Evolutionary conservation across 2,113 vertebrate species (phyloP).

Genomic region (Ploceus nigricollis): DNA sequence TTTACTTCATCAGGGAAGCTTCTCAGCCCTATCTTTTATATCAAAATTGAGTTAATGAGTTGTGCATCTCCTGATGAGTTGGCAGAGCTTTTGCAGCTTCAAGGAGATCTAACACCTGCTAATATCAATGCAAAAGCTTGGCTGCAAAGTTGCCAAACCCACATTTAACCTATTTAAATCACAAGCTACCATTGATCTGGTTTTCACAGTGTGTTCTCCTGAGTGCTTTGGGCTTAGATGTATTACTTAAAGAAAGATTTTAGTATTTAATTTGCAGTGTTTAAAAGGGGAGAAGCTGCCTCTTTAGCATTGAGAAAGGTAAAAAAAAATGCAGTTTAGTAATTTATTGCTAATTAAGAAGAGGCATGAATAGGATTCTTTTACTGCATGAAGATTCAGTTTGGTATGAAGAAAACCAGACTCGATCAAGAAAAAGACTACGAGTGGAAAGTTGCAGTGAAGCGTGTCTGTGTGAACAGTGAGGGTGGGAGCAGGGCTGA

Average conservation of each 20-base stretch:
- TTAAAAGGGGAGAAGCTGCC: not conserved
- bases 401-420: not conserved
- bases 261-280: not conserved
- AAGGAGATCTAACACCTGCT: not conserved
- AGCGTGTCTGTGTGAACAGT: accelerated
- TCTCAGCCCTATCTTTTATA: not conserved
- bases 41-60: not conserved
- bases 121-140: not conserved
- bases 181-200: not conserved
- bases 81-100: not conserved
- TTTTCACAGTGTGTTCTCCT: not conserved
- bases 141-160: not conserved
- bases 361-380: not conserved
- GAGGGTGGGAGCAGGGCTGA: not conserved
- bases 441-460: not conserved
- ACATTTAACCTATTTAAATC: not conserved
- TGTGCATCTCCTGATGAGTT: not conserved
- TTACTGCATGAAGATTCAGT: not conserved
- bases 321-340: not conserved
- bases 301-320: not conserved
- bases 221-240: not conserved
- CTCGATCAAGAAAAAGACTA: not conserved
- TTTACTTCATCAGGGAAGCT: not conserved
- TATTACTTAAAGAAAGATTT: not conserved
- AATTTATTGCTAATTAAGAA: not conserved